A percentile compares a stretch with the other conserved stretches of the same genome.
Conservation (phyloP, 2,888 invertebrate genomes). For the Ernsta delagoae region DNA sequence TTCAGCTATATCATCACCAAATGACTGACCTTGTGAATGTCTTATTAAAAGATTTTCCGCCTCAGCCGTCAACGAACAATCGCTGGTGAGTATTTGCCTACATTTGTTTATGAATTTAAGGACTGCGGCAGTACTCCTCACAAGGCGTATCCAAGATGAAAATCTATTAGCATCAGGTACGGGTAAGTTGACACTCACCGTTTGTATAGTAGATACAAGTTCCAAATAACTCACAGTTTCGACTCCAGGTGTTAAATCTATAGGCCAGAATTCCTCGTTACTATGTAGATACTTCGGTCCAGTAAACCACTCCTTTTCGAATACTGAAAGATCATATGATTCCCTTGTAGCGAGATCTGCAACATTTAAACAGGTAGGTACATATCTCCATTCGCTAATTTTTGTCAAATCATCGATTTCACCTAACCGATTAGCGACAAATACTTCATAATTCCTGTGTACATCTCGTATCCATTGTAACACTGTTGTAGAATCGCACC, state of each 20-base stretch:
- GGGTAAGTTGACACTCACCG: constrained; percentile 12
- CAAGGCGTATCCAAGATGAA: constrained; percentile 14
- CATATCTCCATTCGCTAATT: constrained; percentile 2
- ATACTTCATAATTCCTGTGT: constrained; percentile 11
- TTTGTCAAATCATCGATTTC: constrained; percentile 23
- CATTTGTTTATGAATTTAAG: constrained; percentile 9
- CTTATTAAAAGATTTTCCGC: not conserved
- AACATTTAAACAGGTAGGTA: constrained; percentile 11
- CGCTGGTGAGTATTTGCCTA: constrained; percentile 4
- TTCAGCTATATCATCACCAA: constrained; percentile 6
- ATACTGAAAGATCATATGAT: not conserved
- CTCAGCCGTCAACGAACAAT: not conserved
- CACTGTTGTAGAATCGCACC: constrained; percentile 19
- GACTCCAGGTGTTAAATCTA: not conserved
- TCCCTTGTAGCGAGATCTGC: constrained; percentile 13
- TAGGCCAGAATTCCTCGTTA: constrained; percentile 2
- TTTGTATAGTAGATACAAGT: constrained; percentile 4
- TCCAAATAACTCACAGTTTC: not conserved
- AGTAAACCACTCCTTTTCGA: constrained; percentile 9
- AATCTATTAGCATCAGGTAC: constrained; percentile 8
- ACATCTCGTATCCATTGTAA: constrained; percentile 20
- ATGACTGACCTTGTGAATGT: constrained; percentile 4
- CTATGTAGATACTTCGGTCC: constrained; percentile 2
- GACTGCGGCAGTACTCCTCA: not conserved
- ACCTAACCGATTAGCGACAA: constrained; percentile 9